These are phyloP conservation scores for Equus przewalskii DNA, from an alignment of 2,113 vertebrate genomes.

Conservation along the genomic window DNA sequence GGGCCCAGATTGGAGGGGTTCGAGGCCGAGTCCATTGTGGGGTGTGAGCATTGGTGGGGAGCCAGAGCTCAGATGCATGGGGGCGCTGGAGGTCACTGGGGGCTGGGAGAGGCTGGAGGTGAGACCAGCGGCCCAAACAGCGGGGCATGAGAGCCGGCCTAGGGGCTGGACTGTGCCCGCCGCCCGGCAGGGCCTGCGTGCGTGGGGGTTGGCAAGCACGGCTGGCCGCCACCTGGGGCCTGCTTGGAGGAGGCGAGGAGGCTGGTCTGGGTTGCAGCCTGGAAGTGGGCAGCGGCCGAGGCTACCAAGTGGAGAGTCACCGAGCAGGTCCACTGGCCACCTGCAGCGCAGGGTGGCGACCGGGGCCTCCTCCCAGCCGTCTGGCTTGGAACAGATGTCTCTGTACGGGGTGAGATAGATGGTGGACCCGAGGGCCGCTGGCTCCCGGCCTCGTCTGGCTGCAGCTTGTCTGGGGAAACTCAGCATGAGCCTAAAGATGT, in stretches of 20 bases:
- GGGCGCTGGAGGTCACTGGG: not conserved
- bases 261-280: not conserved
- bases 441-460: not conserved
- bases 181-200: not conserved
- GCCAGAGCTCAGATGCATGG: not conserved
- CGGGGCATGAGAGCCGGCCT: too few relatives aligned
- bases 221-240: not conserved
- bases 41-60: not conserved
- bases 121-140: not conserved
- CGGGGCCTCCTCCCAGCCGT: not conserved
- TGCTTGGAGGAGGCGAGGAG: not conserved
- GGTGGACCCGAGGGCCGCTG: accelerated
- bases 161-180: not conserved
- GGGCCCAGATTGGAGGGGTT: not conserved
- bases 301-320: not conserved
- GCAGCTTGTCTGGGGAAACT: not conserved
- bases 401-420: not conserved
- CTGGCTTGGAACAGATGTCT: not conserved
- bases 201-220: not conserved
- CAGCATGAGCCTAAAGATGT: not conserved
- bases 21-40: not conserved
- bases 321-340: not conserved
- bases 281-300: not conserved
- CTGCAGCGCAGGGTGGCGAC: not conserved
- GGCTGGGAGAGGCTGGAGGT: not conserved